These are phyloP conservation scores for Melipona quadrifasciata DNA, from an alignment of 1,140 invertebrate species.

Conservation along the genomic window DNA sequence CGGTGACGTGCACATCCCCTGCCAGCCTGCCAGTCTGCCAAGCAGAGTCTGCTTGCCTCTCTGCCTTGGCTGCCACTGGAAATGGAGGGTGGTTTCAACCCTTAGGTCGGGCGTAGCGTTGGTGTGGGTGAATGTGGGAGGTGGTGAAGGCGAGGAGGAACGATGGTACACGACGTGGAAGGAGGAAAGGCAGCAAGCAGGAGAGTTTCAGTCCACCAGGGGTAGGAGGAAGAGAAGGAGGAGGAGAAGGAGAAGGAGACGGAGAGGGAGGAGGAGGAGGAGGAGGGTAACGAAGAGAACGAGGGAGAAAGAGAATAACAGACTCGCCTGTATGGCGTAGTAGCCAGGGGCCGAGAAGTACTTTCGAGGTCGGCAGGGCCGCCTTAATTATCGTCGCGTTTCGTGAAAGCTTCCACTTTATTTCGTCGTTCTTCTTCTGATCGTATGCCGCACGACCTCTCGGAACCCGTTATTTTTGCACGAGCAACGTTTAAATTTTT, in stretches of 20 bases:
- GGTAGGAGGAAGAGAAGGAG: conserved; percentile 24
- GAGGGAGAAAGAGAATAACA: conserved; percentile 76
- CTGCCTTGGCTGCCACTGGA: conserved; percentile 73
- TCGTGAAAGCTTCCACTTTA: conserved; percentile 59
- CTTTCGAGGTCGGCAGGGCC: conserved; percentile 76
- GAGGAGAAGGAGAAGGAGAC: conserved; percentile 69
- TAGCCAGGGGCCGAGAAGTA: conserved; percentile 70
- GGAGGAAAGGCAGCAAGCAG: conserved; percentile 49
- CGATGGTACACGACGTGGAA: conserved; percentile 60
- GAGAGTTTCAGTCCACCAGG: conserved; percentile 48
- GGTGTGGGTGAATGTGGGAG: conserved; percentile 61
- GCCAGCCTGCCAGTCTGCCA: conserved; percentile 70
- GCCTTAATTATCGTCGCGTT: conserved; percentile 74
- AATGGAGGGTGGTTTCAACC: conserved; percentile 74
- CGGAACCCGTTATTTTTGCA: conserved; percentile 19
- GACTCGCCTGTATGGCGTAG: conserved; percentile 70
- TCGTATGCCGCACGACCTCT: conserved; percentile 29
- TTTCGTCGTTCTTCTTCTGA: conserved; percentile 33
- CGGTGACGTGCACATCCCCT: conserved; percentile 80
- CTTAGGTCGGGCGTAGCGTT: conserved; percentile 65
- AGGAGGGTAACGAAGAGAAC: conserved; percentile 71
- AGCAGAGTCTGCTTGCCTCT: conserved; percentile 66
- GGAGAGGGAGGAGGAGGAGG: conserved; percentile 62
- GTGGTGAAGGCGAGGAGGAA: conserved; percentile 60
- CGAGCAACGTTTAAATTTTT: neutral